Percentiles rank a stretch among this genome's conserved stretches.
Conservation (phyloP, 2,797 vertebrate species). For the Myoxocephalus aenaeus region DNA sequence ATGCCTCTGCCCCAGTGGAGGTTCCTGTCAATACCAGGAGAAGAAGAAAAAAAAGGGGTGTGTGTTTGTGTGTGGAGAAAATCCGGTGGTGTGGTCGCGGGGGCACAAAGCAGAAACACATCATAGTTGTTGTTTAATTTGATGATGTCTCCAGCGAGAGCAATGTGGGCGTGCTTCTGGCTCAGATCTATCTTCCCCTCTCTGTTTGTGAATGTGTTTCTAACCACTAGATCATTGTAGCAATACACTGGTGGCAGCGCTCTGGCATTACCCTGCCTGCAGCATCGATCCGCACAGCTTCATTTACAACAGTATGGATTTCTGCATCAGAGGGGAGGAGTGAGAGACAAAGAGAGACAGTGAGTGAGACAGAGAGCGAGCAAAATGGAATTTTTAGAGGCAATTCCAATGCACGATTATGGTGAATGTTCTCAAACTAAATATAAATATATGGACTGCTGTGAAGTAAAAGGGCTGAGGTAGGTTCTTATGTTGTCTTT, state of each 20-base stretch:
- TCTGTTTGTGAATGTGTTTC: slow-evolving; percentile 81
- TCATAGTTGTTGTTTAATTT: slow-evolving; percentile 83
- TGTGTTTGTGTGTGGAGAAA: slow-evolving; percentile 29
- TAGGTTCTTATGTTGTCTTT: slow-evolving; percentile 16
- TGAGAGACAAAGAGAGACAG: slow-evolving; percentile 61
- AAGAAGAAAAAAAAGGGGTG: slow-evolving; percentile 22
- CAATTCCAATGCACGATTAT: slow-evolving; percentile 35
- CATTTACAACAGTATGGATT: slow-evolving; percentile 83
- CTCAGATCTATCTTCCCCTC: slow-evolving; percentile 75
- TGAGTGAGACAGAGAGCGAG: slow-evolving; percentile 49
- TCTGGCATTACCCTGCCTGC: slow-evolving; percentile 76
- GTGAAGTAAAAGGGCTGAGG: slow-evolving; percentile 40
- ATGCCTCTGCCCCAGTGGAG: slow-evolving; percentile 74
- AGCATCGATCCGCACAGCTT: slow-evolving; percentile 81
- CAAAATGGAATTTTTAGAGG: slow-evolving; percentile 44
- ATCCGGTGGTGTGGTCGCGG: slow-evolving; percentile 50
- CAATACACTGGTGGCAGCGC: slow-evolving; percentile 77
- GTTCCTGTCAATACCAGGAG: slow-evolving; percentile 71
- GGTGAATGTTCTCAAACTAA: slow-evolving; percentile 42
- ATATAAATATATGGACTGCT: slow-evolving; percentile 30
- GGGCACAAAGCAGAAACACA: slow-evolving; percentile 77
- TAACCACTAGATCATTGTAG: slow-evolving; percentile 84
- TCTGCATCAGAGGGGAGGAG: slow-evolving; percentile 74
- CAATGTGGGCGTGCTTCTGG: slow-evolving; percentile 79
- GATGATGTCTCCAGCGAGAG: slow-evolving; percentile 79